These are phyloP conservation scores for Ibycter americanus DNA, from an alignment of 2,797 vertebrate species.

Conservation along the genomic window DNA sequence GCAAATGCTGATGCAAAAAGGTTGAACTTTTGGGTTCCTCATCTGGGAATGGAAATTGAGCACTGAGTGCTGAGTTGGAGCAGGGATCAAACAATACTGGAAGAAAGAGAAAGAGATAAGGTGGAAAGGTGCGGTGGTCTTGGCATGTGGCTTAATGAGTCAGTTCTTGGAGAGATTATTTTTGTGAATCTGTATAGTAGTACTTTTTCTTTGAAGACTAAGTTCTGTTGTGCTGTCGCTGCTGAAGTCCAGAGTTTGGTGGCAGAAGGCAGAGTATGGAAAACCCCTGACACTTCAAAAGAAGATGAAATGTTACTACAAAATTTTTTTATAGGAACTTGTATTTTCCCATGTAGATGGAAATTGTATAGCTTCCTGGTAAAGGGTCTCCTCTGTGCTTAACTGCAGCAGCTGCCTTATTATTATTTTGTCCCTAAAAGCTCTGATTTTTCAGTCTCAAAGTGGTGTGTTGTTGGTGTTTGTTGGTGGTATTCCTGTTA, in stretches of 20 bases:
- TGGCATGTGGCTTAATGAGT: neutral
- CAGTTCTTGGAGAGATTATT: neutral
- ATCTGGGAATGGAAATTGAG: neutral
- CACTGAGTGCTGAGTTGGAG: neutral
- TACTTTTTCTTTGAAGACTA: neutral
- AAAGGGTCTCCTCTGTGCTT: neutral
- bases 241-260: neutral
- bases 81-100: neutral
- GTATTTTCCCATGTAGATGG: neutral
- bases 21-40: neutral
- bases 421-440: neutral
- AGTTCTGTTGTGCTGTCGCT: neutral
- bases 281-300: neutral
- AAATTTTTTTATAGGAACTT: neutral
- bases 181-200: neutral
- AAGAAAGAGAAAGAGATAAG: neutral
- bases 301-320: neutral
- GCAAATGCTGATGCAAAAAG: neutral
- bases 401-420: neutral
- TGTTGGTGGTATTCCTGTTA: neutral
- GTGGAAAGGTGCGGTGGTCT: neutral
- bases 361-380: neutral
- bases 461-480: neutral
- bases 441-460: neutral
- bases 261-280: neutral